These are phyloP conservation scores for Chiloscyllium punctatum DNA, from an alignment of 2,797 vertebrate genomes.

Conservation along the genomic window DNA sequence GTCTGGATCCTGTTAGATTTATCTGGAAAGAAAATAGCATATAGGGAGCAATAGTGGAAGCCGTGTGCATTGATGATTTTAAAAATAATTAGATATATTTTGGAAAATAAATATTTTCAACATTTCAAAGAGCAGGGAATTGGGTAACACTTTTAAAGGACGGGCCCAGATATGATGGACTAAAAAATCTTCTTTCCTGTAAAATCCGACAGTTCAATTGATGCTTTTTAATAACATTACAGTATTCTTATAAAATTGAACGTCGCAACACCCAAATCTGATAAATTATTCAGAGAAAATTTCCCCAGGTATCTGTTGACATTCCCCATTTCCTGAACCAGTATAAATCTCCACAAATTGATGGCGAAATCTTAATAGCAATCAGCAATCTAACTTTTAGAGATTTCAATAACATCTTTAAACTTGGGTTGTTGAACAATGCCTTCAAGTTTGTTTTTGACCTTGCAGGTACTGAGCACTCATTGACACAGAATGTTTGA, in stretches of 20 bases:
- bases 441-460: slow-evolving; percentile 11
- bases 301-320: neutral
- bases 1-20: neutral
- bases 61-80: neutral
- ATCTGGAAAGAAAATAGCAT: neutral
- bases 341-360: neutral
- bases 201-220: neutral
- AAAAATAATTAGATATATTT: neutral
- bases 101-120: neutral
- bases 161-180: neutral
- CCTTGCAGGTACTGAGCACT: neutral
- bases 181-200: neutral
- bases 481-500: neutral
- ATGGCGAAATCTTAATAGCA: neutral
- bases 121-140: neutral
- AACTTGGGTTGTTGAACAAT: neutral
- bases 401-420: neutral
- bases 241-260: neutral
- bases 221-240: neutral
- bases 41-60: neutral
- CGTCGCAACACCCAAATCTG: neutral
- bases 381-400: neutral
- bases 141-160: neutral
- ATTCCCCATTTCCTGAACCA: neutral
- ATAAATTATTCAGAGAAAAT: neutral